Conservation (phyloP, 2,113 vertebrate species). For the Phocoena phocoena region DNA sequence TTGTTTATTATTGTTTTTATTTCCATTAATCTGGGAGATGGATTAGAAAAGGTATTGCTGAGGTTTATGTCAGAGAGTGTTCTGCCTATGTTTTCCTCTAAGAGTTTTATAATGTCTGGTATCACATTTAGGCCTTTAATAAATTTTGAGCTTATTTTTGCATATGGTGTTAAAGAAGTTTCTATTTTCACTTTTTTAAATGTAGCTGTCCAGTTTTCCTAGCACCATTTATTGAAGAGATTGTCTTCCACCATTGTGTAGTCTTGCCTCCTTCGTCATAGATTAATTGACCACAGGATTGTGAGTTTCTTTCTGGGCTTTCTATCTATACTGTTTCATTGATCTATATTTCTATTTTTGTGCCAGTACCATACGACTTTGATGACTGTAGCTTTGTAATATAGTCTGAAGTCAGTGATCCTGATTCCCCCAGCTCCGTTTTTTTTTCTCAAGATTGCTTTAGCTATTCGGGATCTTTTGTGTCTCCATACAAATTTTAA, state of each 20-base stretch:
- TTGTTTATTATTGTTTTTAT: too few relatives aligned
- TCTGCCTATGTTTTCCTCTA: background rate
- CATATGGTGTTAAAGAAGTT: too few relatives aligned
- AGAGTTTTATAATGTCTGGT: too few relatives aligned
- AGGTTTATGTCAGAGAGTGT: background rate
- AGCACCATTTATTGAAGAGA: background rate
- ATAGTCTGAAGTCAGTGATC: background rate
- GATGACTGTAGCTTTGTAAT: background rate
- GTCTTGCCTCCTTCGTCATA: background rate
- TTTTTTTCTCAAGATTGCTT: background rate
- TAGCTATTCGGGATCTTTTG: background rate
- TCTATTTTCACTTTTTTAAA: background rate
- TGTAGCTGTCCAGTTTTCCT: background rate
- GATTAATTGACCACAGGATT: background rate
- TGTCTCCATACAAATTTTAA: background rate
- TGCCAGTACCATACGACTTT: background rate
- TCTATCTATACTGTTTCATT: background rate
- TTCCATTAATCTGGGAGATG: too few relatives aligned
- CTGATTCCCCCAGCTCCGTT: background rate
- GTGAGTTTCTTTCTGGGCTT: background rate
- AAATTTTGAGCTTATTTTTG: too few relatives aligned
- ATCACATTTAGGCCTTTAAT: too few relatives aligned
- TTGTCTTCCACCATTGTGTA: background rate
- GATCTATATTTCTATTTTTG: background rate
- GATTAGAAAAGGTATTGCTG: background rate